Evolutionary conservation across 92 coral and sea anemone genomes (phyloP).

Genomic region (Epizoanthus stellaris): DNA sequence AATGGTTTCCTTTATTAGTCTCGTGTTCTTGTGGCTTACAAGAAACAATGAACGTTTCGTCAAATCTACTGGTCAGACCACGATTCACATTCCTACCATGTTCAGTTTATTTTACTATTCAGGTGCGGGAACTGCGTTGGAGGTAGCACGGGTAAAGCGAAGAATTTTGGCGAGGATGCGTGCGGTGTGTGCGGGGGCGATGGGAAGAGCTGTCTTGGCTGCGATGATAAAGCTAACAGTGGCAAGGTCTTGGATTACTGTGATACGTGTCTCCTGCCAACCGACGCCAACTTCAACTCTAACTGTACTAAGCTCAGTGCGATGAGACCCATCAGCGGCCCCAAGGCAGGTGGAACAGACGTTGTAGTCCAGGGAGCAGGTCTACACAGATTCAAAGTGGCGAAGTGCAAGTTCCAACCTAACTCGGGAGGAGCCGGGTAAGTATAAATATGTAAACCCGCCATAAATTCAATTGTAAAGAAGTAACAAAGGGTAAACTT

Average conservation of each 20-base stretch:
- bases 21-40: neutral
- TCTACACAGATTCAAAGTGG: conserved; percentile 27
- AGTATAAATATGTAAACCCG: neutral
- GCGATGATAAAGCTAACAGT: conserved; percentile 63
- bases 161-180: conserved; percentile 56
- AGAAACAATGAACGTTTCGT: too few species aligned
- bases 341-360: conserved; percentile 30
- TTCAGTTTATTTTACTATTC: neutral
- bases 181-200: conserved; percentile 73
- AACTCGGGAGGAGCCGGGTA: conserved; percentile 29
- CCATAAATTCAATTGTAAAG: too few species aligned
- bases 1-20: too few species aligned
- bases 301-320: conserved; percentile 53
- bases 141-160: conserved; percentile 59
- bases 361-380: conserved; percentile 76
- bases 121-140: conserved; percentile 69
- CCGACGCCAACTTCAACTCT: conserved; percentile 48
- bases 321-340: conserved; percentile 65
- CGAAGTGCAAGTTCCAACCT: conserved; percentile 62
- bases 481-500: too few species aligned
- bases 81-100: neutral
- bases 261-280: conserved; percentile 43
- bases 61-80: too few species aligned
- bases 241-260: conserved; percentile 63
- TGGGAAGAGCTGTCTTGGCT: conserved; percentile 58